Evolutionary conservation across 1,140 invertebrate genomes (phyloP), one percentile per base, ranked within the genome.

Genomic region (Heliconius congener): DNA sequence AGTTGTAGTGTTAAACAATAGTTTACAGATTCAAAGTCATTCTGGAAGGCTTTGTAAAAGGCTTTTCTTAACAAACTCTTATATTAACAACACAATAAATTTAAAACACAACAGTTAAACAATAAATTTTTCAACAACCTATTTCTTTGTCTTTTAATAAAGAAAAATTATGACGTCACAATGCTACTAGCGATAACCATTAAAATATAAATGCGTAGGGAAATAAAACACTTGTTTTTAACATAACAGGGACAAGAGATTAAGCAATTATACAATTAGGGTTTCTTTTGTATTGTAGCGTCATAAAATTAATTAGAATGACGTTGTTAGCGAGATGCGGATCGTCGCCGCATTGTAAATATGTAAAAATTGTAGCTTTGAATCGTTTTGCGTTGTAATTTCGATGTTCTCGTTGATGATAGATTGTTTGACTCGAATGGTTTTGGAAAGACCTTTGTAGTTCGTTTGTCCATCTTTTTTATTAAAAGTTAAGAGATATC

Each of bases 291-390:
- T 73, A 8, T 46, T 23, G 19, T 52, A 13, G 52, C 23, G 55
- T 55, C 74, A 60, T 75, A 75, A 75, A 75, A 75, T 75, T 75
- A 75, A 75, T 75, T 75, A 75, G 2, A 75, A 75, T 23, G 46
- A 23, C 55, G 55, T 57, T 57, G 55, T 57, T 23, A n/a, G 55
- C n/a, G 8, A 57, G n/a, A 9, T 2, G 55, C 55, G 55, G 55
- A 57, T 23, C 55, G 55, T 57, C 55, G 8, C 19, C 19, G 8
- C 55, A 1, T 57, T 23, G 55, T 57, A 57, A 57, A 57, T 57
- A 57, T 57, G 55, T 57, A 57, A 57, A 57, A 57, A 23, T 57
- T 57, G n/a, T 57, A 57, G n/a, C 55, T 57, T 23, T 57, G n/a
- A 57, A n/a, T 57, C n/a, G n/a, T 57, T 57, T 57, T 57, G 55